A percentile compares a stretch with the other conserved stretches of the same genome.
These are phyloP conservation scores for Timandra comae DNA, from an alignment of 2,888 invertebrate species.

Conservation along the genomic window DNA sequence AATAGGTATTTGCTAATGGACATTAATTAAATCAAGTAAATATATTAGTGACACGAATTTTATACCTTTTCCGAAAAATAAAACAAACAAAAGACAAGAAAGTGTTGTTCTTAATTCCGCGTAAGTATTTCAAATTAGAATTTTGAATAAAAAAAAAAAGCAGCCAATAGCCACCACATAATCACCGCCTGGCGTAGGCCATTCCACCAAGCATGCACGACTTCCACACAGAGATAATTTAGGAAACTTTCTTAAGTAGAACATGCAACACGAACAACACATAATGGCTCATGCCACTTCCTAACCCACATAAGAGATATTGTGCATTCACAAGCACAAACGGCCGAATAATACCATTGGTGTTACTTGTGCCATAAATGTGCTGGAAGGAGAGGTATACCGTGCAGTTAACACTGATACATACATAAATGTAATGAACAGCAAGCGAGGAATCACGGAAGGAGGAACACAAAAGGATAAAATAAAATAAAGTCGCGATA, in stretches of 20 bases:
- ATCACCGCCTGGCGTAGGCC: slow-evolving; percentile 63
- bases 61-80: not conserved
- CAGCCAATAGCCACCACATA: slow-evolving; percentile 63
- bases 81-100: not conserved
- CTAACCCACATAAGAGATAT: slow-evolving; percentile 50
- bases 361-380: slow-evolving; percentile 64
- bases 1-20: slow-evolving; percentile 37
- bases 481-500: slow-evolving; percentile 45
- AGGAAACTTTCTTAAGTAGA: slow-evolving; percentile 54
- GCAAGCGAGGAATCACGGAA: slow-evolving; percentile 66
- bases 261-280: slow-evolving; percentile 76
- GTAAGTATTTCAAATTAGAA: slow-evolving; percentile 15
- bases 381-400: slow-evolving; percentile 68
- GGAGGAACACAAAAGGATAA: slow-evolving; percentile 55
- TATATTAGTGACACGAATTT: slow-evolving; percentile 1
- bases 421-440: slow-evolving; percentile 54
- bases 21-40: slow-evolving; percentile 5
- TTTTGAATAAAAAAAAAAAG: slow-evolving; percentile 47
- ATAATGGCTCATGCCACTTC: slow-evolving; percentile 68
- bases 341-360: slow-evolving; percentile 55
- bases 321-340: slow-evolving; percentile 72
- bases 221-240: slow-evolving; percentile 58
- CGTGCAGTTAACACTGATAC: slow-evolving; percentile 69
- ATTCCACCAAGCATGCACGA: slow-evolving; percentile 71
- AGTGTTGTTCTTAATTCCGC: not conserved